Base-by-base conservation (phyloP, 64 coral and sea anemone species). In the Trachythela sp. region DNA sequence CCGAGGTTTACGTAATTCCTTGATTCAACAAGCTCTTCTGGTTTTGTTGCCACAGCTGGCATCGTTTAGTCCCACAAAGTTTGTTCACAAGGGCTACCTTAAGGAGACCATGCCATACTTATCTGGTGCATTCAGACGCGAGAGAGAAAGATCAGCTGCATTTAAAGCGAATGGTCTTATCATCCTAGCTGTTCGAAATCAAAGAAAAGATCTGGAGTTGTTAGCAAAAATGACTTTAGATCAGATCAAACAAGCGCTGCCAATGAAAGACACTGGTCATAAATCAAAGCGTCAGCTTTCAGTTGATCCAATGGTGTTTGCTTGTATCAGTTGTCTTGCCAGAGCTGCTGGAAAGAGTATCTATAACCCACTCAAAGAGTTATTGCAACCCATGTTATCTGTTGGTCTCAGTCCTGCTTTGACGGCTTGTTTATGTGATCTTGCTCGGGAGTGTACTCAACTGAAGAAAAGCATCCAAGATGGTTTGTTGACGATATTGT, bases 291-390 rank as follows among this genome's bases (percentile, higher is more conserved):
- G 96, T 38, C 96, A 99, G 52, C 91, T 99, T 2, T 93, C 96
- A 48, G 96, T 99, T 54, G 96, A 99, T 75, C 96, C 96, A 17
- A 99, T 99, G 96, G 96, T 99, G 22, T 99, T 99, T 90, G 96
- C 96, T 27, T 99, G 96, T 93, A 94, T 99, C 75, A 94, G 93
- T 35, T 93, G 92, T 85, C 92, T 99, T 94, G 94, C 96, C 13
- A 51, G 93, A 70, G 96, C 96, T 1, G 92, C 94, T 86, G 96
- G 96, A 36, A 94, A 94, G 32, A 94, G 94, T 52, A 99, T 99
- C 56, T 99, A 94, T 33, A 99, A 99, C 77, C 93, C 94, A 36
- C 84, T 99, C 4, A 99, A 99, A 39, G 96, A 99, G 8, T 83
- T 99, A 40, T 54, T 99, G 27, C 91, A 92, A 75, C 91, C 96